phyloP scores from a whole-genome alignment of 2,113 vertebrate genomes.

The Dasypus novemcinctus region DNA sequence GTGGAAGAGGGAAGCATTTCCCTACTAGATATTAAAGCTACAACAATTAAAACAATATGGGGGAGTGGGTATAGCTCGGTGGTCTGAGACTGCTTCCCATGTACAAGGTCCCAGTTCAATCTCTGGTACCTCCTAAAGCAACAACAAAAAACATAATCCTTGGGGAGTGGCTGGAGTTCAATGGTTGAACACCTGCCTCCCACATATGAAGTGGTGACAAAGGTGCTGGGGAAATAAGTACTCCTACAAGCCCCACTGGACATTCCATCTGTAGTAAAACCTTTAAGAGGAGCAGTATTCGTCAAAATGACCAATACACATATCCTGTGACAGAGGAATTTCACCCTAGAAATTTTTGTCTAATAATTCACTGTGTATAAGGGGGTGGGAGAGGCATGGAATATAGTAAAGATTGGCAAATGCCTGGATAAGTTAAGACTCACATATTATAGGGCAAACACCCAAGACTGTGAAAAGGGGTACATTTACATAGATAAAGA shows the following conservation, averaged over 20 bases:
- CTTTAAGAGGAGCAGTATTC: neutral
- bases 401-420: neutral
- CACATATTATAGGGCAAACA: neutral
- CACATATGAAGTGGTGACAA: no score
- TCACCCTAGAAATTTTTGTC: neutral
- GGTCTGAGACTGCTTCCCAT: no score
- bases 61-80: no score
- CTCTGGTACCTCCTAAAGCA: no score
- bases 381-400: neutral
- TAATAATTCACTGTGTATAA: neutral
- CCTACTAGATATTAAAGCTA: neutral
- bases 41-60: neutral
- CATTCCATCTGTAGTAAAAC: neutral
- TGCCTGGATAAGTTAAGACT: neutral
- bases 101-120: no score
- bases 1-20: neutral
- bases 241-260: neutral
- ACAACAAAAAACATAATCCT: no score
- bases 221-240: neutral
- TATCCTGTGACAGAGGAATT: rapidly evolving
- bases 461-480: neutral
- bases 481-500: neutral
- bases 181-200: no score
- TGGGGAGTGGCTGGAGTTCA: no score
- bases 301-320: neutral